Conservation (phyloP, 1,140 invertebrate species). For the Anagrus nilaparvatae region DNA sequence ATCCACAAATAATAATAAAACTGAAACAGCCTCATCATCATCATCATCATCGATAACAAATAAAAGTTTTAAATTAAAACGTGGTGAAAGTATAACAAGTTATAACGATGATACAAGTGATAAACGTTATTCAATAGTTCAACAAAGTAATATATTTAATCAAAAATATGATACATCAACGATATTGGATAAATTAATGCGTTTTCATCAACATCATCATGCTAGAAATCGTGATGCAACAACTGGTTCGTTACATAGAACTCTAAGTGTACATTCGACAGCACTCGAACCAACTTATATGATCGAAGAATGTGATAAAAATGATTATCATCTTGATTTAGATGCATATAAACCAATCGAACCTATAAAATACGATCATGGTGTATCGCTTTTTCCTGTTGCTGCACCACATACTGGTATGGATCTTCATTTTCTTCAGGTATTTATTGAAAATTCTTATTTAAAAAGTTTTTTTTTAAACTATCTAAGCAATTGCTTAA, state of each 20-base stretch:
- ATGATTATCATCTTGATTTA: slow-evolving; percentile 58
- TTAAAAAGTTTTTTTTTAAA: slow-evolving; percentile 5
- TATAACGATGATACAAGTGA: too few relatives aligned
- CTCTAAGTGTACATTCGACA: slow-evolving; percentile 44
- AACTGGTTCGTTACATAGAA: slow-evolving; percentile 32
- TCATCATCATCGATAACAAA: background rate
- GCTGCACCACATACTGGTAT: slow-evolving; percentile 51
- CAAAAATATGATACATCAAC: too few relatives aligned
- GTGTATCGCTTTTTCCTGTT: slow-evolving; percentile 72
- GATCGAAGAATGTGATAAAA: slow-evolving; percentile 45
- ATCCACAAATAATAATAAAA: too few relatives aligned
- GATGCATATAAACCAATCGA: slow-evolving; percentile 80
- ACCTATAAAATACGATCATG: slow-evolving; percentile 73
- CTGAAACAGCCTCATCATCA: background rate
- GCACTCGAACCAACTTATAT: slow-evolving; percentile 45
- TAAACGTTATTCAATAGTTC: too few relatives aligned
- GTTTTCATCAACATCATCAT: slow-evolving; percentile 62
- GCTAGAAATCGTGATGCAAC: slow-evolving; percentile 47
- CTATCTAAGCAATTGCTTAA: slow-evolving; percentile 2
- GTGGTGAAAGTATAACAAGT: too few relatives aligned
- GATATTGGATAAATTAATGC: too few relatives aligned
- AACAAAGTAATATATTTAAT: too few relatives aligned
- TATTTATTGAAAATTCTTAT: too few relatives aligned
- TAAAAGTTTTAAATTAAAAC: too few relatives aligned
- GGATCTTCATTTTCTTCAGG: slow-evolving; percentile 71